Conservation (phyloP, 2,113 vertebrate species). For the Pterocles gutturalis region DNA sequence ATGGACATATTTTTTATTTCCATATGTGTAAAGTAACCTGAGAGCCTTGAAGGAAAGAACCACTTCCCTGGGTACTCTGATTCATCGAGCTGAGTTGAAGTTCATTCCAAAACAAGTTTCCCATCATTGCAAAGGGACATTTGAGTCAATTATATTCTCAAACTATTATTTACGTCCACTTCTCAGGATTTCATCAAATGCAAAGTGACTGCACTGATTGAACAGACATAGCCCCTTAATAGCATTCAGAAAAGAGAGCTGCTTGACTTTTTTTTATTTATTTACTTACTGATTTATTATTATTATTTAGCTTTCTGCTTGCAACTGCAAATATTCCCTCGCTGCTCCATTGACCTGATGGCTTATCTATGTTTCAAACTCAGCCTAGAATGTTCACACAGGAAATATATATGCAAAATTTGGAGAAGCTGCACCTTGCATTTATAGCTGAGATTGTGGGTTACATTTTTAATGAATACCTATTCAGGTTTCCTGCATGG, state of each 20-base stretch:
- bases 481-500: not conserved
- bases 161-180: not conserved
- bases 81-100: not conserved
- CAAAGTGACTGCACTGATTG: not conserved
- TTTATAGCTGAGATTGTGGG: not conserved
- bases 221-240: not conserved
- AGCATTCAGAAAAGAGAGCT: not conserved
- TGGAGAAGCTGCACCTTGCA: not conserved
- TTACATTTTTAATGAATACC: not conserved
- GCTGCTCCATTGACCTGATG: conserved; percentile 27
- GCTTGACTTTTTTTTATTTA: conserved; percentile 35
- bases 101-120: not conserved
- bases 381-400: not conserved
- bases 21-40: not conserved
- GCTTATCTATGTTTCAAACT: not conserved
- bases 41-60: not conserved
- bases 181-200: conserved; percentile 42
- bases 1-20: not conserved
- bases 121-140: not conserved
- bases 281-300: conserved; percentile 40
- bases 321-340: conserved; percentile 21
- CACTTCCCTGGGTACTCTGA: not conserved
- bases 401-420: not conserved
- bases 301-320: conserved; percentile 47
- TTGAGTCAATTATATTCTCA: not conserved